A percentile compares a stretch with the other conserved stretches of the same genome.
These are phyloP conservation scores for Andrena haemorrhoa DNA, from an alignment of 2,888 invertebrate genomes.

Conservation along the genomic window DNA sequence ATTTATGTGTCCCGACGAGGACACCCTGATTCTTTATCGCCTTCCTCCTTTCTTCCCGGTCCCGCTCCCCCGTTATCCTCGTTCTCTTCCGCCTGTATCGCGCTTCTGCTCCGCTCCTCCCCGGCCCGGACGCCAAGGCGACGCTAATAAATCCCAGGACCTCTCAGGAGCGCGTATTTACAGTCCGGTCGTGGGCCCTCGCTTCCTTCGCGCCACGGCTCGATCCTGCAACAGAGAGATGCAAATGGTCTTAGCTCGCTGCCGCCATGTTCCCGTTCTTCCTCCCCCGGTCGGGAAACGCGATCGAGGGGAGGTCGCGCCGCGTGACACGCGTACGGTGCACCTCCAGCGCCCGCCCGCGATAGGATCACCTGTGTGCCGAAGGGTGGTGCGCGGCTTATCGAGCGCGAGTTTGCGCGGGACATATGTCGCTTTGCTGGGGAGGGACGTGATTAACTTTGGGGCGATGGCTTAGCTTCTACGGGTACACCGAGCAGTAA, in stretches of 20 bases:
- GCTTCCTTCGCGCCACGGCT: slow-evolving; percentile 47
- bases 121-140: slow-evolving; percentile 54
- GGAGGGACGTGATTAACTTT: slow-evolving; percentile 4
- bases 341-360: slow-evolving; percentile 25
- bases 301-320: slow-evolving; percentile 11
- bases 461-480: too few species aligned
- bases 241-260: slow-evolving; percentile 58
- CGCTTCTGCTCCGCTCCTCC: slow-evolving; percentile 20
- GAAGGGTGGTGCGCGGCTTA: slow-evolving; percentile 6
- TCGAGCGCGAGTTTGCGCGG: slow-evolving; percentile 20
- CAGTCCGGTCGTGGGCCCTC: slow-evolving; percentile 58
- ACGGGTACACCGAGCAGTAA: too few species aligned
- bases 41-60: slow-evolving; percentile 14
- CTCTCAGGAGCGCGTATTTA: slow-evolving; percentile 70
- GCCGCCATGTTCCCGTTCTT: slow-evolving; percentile 45
- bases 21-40: slow-evolving; percentile 48
- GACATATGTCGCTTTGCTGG: slow-evolving; percentile 4
- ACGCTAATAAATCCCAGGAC: slow-evolving; percentile 73
- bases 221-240: slow-evolving; percentile 75
- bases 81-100: background rate
- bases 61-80: slow-evolving; percentile 19
- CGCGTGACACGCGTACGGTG: slow-evolving; percentile 11
- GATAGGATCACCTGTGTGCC: slow-evolving; percentile 15
- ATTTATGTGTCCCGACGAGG: slow-evolving; percentile 70
- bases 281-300: background rate